A percentile compares a stretch with the other conserved stretches of the same genome.
Evolutionary conservation across 1,140 invertebrate genomes (phyloP).

Genomic region (Geopemphigus sp.): DNA sequence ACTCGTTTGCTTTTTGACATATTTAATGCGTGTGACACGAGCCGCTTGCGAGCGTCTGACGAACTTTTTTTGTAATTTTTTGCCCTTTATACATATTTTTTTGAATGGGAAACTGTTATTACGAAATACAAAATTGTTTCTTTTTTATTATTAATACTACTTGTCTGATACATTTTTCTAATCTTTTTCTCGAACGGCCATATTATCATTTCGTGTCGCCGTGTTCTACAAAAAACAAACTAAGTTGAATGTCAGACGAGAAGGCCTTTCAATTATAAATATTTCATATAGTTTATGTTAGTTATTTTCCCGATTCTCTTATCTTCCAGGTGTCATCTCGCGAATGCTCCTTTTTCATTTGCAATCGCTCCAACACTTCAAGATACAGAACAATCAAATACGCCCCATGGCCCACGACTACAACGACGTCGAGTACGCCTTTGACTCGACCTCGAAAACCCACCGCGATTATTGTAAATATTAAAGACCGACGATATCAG

Average conservation of each 20-base stretch:
- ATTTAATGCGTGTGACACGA: too few species aligned
- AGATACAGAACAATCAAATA: not conserved
- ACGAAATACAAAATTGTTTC: too few species aligned
- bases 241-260: not conserved
- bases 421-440: too few species aligned
- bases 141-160: too few species aligned
- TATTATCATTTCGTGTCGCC: not conserved
- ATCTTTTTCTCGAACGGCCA: not conserved
- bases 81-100: too few species aligned
- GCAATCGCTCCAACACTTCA: not conserved
- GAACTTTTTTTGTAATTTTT: too few species aligned
- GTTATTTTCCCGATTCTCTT: not conserved
- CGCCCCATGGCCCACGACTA: too few species aligned
- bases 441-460: not conserved
- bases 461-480: not conserved
- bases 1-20: too few species aligned
- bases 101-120: too few species aligned
- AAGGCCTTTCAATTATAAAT: not conserved
- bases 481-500: too few species aligned
- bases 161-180: not conserved
- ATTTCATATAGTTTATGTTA: not conserved
- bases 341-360: conserved; percentile 4
- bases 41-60: too few species aligned
- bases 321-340: not conserved
- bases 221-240: not conserved